Percentiles rank a stretch among this genome's conserved stretches.
Evolutionary conservation across 2,797 vertebrate genomes (phyloP).

Genomic region (Oreochromis grahami): DNA sequence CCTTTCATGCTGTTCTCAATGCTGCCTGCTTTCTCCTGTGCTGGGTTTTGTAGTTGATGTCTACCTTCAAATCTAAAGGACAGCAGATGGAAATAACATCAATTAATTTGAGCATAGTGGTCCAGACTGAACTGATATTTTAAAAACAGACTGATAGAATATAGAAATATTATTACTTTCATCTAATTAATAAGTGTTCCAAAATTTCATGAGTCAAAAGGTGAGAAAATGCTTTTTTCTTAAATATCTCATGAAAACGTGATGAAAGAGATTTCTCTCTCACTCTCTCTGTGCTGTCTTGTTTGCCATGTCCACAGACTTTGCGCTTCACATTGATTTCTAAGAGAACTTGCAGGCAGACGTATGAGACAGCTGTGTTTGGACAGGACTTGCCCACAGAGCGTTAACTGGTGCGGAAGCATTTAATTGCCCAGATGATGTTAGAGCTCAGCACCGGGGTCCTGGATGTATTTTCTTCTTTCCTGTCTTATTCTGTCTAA

Average conservation of each 20-base stretch:
- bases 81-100: background rate
- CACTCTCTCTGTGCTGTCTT: background rate
- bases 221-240: background rate
- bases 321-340: conserved; percentile 1
- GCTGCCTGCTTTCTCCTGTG: background rate
- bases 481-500: conserved; percentile 7
- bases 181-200: background rate
- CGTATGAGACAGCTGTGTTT: conserved; percentile 18
- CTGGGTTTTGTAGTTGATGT: background rate
- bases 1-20: background rate
- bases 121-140: background rate
- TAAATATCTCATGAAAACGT: background rate
- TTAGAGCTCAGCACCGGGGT: background rate
- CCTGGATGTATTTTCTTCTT: conserved; percentile 17
- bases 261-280: background rate
- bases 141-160: background rate
- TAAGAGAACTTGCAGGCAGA: background rate
- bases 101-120: background rate
- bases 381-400: conserved; percentile 39
- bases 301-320: background rate
- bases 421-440: conserved; percentile 66
- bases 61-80: background rate
- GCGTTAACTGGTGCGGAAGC: conserved; percentile 58
- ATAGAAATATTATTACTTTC: background rate
- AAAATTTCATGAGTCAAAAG: background rate